These are phyloP conservation scores for Galago senegalensis DNA, from an alignment of 2,797 vertebrate species.

Conservation along the genomic window DNA sequence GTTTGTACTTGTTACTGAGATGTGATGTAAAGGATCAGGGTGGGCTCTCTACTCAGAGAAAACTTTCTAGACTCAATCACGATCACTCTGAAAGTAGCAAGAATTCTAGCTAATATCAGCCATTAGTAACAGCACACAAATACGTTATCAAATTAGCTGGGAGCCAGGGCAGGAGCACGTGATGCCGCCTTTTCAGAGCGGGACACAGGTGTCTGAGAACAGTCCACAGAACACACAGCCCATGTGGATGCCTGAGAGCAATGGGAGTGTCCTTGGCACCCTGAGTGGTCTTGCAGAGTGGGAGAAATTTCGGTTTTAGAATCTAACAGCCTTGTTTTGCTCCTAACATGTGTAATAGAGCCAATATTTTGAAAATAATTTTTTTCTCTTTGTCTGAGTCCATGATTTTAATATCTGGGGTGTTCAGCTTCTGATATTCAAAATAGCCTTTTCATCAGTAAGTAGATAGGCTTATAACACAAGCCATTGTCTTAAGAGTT, in stretches of 20 bases:
- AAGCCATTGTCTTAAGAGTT: neutral
- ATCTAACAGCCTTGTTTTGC: neutral
- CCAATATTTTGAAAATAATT: slow-evolving; percentile 12
- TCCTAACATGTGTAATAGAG: neutral
- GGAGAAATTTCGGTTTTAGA: neutral
- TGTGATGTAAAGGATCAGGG: no score
- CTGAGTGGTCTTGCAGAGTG: neutral
- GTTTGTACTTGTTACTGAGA: neutral
- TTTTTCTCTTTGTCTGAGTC: slow-evolving; percentile 47
- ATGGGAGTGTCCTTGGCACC: neutral
- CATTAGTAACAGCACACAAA: neutral
- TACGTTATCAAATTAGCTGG: neutral
- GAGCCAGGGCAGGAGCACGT: neutral
- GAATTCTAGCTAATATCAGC: neutral
- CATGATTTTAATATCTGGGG: neutral
- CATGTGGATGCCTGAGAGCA: neutral
- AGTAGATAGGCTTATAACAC: neutral
- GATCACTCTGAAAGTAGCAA: neutral
- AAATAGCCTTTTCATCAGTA: slow-evolving; percentile 46
- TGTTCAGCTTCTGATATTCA: slow-evolving; percentile 13
- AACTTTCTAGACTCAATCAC: neutral
- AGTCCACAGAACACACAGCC: neutral
- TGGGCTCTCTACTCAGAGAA: neutral
- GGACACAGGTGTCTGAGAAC: no score
- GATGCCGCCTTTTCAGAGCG: neutral